Percentiles rank a stretch among this genome's conserved stretches.
These are phyloP conservation scores for Ostrea denselamellosa DNA, from an alignment of 1,140 invertebrate genomes.

Conservation along the genomic window DNA sequence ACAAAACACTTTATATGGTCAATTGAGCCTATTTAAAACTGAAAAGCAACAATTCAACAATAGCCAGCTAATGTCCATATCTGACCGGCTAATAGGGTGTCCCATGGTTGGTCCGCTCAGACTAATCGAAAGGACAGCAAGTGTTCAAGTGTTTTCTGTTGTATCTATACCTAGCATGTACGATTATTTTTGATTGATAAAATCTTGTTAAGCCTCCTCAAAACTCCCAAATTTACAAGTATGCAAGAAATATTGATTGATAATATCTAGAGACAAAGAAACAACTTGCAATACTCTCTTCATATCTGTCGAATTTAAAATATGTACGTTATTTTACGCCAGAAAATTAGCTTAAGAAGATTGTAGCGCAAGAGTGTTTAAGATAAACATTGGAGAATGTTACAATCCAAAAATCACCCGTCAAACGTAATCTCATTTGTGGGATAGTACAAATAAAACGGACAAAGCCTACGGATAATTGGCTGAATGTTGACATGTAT, in stretches of 20 bases:
- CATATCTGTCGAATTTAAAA: background rate
- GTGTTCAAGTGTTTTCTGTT: background rate
- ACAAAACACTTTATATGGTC: constrained; percentile 55
- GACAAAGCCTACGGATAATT: constrained; percentile 4
- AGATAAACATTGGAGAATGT: constrained; percentile 22
- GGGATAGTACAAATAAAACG: background rate
- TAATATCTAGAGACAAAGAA: constrained; percentile 26
- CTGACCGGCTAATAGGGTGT: constrained; percentile 48
- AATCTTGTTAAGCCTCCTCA: background rate
- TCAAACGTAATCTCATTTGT: constrained; percentile 18
- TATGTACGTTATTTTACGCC: constrained; percentile 6
- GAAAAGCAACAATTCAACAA: constrained; percentile 50
- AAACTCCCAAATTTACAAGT: background rate
- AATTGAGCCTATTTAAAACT: constrained; percentile 55
- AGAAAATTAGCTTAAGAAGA: constrained; percentile 21
- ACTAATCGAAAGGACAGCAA: background rate
- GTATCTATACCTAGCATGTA: background rate
- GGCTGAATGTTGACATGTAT: constrained; percentile 20
- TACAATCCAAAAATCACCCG: constrained; percentile 12
- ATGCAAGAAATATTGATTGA: background rate
- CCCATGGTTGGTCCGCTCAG: background rate
- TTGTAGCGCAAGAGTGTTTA: constrained; percentile 23
- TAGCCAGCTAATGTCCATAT: constrained; percentile 58
- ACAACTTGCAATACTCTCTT: background rate
- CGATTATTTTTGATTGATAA: background rate